phyloP scores from a whole-genome alignment of 2,797 vertebrate genomes.

The Liparis tanakae region DNA sequence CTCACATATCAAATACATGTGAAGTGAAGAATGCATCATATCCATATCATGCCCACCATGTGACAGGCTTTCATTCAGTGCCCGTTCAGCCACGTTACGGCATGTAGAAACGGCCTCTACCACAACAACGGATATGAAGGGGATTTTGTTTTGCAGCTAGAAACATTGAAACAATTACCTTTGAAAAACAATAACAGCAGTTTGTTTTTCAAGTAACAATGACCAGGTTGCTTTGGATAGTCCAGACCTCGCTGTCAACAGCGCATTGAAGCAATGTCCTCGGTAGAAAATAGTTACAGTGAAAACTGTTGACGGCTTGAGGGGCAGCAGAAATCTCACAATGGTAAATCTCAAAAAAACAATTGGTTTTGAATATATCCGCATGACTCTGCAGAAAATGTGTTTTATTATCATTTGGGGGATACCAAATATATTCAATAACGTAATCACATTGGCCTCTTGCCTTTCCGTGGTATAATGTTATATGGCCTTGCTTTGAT shows the following conservation, averaged over 20 bases:
- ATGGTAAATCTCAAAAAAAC: background rate
- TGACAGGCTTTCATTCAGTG: background rate
- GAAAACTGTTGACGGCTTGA: slow-evolving; percentile 23
- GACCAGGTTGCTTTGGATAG: slow-evolving; percentile 18
- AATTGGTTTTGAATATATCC: slow-evolving; percentile 14
- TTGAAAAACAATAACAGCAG: slow-evolving; percentile 4
- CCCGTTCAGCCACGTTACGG: slow-evolving; percentile 3
- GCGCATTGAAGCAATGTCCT: slow-evolving; percentile 25
- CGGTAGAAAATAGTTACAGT: slow-evolving; percentile 24
- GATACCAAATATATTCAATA: background rate
- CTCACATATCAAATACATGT: slow-evolving; percentile 20
- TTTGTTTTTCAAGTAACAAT: slow-evolving; percentile 24
- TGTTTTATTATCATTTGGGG: slow-evolving; percentile 9
- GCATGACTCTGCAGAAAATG: slow-evolving; percentile 1
- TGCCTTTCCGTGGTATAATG: slow-evolving; percentile 10
- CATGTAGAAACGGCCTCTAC: background rate
- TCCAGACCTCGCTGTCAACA: slow-evolving; percentile 32
- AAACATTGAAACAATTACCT: slow-evolving; percentile 14
- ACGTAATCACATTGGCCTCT: slow-evolving; percentile 10
- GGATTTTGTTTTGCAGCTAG: slow-evolving; percentile 15
- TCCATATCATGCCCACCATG: background rate
- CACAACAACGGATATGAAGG: background rate
- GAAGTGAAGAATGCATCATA: slow-evolving; percentile 5
- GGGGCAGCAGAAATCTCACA: slow-evolving; percentile 11
- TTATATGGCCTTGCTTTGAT: slow-evolving; percentile 17